Evolutionary conservation across 2,888 invertebrate genomes (phyloP).

Genomic region (Drosophila acutilabella): DNA sequence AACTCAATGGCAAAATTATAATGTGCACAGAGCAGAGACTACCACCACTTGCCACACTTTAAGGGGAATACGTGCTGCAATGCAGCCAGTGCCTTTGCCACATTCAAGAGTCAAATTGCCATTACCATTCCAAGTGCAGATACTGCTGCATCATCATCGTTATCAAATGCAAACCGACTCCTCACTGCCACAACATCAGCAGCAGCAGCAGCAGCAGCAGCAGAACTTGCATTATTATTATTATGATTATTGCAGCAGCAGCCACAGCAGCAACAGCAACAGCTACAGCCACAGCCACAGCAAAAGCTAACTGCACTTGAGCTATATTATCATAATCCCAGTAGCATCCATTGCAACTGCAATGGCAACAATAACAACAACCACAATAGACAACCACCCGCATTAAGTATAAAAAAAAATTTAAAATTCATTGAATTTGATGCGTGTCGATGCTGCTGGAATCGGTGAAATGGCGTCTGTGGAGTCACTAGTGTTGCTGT

Average conservation of each 20-base stretch:
- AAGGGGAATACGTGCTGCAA: conserved; percentile 55
- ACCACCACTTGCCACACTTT: conserved; percentile 38
- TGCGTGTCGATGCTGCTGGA: conserved; percentile 42
- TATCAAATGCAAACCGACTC: conserved; percentile 66
- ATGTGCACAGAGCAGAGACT: conserved; percentile 7
- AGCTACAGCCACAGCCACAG: conserved; percentile 37
- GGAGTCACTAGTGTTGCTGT: conserved; percentile 9
- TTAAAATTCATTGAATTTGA: conserved; percentile 77
- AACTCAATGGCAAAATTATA: conserved; percentile 41
- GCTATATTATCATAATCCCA: conserved; percentile 76
- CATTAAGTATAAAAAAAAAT: conserved; percentile 44
- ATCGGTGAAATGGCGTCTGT: neutral
- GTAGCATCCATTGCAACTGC: conserved; percentile 49
- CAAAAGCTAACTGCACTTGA: conserved; percentile 75
- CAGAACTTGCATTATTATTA: conserved; percentile 69
- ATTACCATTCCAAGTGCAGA: conserved; percentile 43
- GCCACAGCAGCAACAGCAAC: neutral
- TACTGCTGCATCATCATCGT: conserved; percentile 58
- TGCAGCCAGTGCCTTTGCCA: conserved; percentile 34
- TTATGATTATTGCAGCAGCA: conserved; percentile 70
- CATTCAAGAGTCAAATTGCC: conserved; percentile 23
- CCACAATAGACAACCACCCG: conserved; percentile 4
- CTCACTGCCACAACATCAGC: conserved; percentile 35
- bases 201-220: conserved; percentile 56
- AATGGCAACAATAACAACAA: conserved; percentile 28